These are phyloP conservation scores for Microvelia longipes DNA, from an alignment of 1,140 invertebrate genomes.

Conservation along the genomic window DNA sequence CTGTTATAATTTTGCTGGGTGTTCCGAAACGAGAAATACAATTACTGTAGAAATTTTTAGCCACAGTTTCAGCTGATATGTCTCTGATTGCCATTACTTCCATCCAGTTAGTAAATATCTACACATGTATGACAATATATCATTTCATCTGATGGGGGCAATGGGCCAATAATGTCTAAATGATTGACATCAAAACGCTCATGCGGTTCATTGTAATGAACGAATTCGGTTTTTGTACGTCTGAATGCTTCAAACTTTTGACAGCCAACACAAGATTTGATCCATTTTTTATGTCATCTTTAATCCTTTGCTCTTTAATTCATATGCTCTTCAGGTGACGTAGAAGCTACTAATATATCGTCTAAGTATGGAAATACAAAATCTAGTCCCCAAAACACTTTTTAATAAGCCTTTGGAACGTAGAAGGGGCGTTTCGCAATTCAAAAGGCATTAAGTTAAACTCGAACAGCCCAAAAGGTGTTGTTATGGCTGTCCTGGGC, in stretches of 20 bases:
- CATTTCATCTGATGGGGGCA: slow-evolving; percentile 24
- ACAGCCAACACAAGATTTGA: neutral
- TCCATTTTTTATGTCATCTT: neutral
- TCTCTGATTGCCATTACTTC: slow-evolving; percentile 31
- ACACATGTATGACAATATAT: slow-evolving; percentile 27
- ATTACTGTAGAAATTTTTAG: slow-evolving; percentile 22
- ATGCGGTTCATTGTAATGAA: neutral
- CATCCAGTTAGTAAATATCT: slow-evolving; percentile 31
- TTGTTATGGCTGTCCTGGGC: too few species aligned
- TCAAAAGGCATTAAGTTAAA: too few species aligned
- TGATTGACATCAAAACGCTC: slow-evolving; percentile 24
- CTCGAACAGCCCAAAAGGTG: too few species aligned
- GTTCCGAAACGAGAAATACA: slow-evolving; percentile 27
- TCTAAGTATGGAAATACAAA: too few species aligned
- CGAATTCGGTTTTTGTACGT: neutral
- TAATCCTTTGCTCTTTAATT: too few species aligned
- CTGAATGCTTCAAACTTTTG: neutral
- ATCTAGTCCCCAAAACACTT: too few species aligned
- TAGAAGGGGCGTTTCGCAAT: too few species aligned
- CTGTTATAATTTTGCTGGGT: slow-evolving; percentile 23
- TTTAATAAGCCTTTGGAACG: too few species aligned
- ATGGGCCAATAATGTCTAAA: slow-evolving; percentile 33
- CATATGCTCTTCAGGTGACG: too few species aligned
- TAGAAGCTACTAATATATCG: too few species aligned
- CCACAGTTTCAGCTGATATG: slow-evolving; percentile 28